Evolutionary conservation across 2,113 vertebrate species (phyloP), one percentile per base, ranked within the genome.

Genomic region (Carassius carassius): DNA sequence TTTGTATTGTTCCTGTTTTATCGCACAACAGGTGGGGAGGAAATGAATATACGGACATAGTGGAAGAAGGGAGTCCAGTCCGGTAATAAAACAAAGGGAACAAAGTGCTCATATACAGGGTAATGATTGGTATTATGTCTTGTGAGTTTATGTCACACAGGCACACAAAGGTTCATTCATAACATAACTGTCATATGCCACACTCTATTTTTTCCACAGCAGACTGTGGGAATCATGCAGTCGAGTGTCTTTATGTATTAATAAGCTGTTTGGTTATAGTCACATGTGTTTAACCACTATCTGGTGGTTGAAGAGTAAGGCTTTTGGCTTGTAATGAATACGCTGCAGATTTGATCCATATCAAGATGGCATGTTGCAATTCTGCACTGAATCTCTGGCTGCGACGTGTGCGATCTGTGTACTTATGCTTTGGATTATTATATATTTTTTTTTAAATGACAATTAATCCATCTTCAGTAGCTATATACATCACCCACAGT

Each of bases 21-120:
- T 85, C 74, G 14, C 79, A 82, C 82, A 47, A 84, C 94, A 95
- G 94, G 92, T 95, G 94, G 87, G 86, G 91, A 94, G 94, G 94
- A 95, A 94, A 93, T 92, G 72, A 65, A 44, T 80, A 56, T n/a
- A 56, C 62, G 21, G 17, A 78, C 32, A 29, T 81, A 78, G 82
- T 88, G 65, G n/a, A 67, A 37, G 62, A 76, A 75, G 49, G 37
- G 58, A 60, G 83, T 78, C 58, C 54, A 60, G 86, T 78, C 58
- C 54, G 69, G 23, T 41, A 63, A 23, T 75, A 56, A 60, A 81
- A 58, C 72, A 58, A 62, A 25, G 72, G 70, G 74, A 49, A 75
- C 73, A 75, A 75, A 49, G 73, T 8, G 5, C 74, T 76, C 41
- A 32, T 76, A 16, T 74, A 29, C 14, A 23, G 73, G 6, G 73